These are phyloP conservation scores for Catocala sponsa DNA, from an alignment of 2,888 invertebrate genomes.

Conservation along the genomic window DNA sequence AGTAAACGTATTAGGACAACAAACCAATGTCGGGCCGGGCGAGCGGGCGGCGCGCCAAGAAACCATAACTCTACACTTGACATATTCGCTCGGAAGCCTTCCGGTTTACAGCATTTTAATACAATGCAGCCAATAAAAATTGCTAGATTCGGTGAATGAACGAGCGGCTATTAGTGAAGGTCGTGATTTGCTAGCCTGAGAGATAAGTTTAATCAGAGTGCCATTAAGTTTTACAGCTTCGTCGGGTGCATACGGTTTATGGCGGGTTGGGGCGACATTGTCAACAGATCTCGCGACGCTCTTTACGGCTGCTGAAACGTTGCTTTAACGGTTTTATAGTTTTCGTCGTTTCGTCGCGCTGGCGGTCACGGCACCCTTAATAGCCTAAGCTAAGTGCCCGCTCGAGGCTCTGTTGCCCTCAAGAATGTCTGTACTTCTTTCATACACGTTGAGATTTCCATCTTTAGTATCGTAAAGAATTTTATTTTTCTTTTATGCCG, in stretches of 20 bases:
- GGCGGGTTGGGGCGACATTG: slow-evolving; percentile 84
- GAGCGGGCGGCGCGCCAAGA: slow-evolving; percentile 66
- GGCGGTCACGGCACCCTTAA: slow-evolving; percentile 85
- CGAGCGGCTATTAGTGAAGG: slow-evolving; percentile 71
- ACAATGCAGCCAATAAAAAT: slow-evolving; percentile 57
- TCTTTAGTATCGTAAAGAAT: slow-evolving; percentile 77
- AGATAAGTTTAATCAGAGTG: slow-evolving; percentile 87
- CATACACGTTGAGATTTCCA: slow-evolving; percentile 79
- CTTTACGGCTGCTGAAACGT: slow-evolving; percentile 87
- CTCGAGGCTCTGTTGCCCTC: slow-evolving; percentile 81
- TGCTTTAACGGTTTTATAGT: slow-evolving; percentile 88
- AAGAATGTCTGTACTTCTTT: slow-evolving; percentile 82
- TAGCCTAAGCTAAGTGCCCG: slow-evolving; percentile 86
- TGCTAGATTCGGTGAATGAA: slow-evolving; percentile 58
- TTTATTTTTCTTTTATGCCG: slow-evolving; percentile 70
- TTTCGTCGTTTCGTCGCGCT: slow-evolving; percentile 84
- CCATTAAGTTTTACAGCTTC: slow-evolving; percentile 84
- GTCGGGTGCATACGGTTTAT: slow-evolving; percentile 87
- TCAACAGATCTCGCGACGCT: slow-evolving; percentile 87
- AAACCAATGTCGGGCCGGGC: slow-evolving; percentile 51
- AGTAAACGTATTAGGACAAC: slow-evolving; percentile 65
- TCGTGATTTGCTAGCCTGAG: slow-evolving; percentile 74
- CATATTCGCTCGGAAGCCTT: slow-evolving; percentile 53
- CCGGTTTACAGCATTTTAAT: slow-evolving; percentile 60
- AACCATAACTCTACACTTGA: slow-evolving; percentile 60